Evolutionary conservation across 2,113 vertebrate genomes (phyloP), one percentile per base, ranked within the genome.

Genomic region (Rhabdornis inornatus): DNA sequence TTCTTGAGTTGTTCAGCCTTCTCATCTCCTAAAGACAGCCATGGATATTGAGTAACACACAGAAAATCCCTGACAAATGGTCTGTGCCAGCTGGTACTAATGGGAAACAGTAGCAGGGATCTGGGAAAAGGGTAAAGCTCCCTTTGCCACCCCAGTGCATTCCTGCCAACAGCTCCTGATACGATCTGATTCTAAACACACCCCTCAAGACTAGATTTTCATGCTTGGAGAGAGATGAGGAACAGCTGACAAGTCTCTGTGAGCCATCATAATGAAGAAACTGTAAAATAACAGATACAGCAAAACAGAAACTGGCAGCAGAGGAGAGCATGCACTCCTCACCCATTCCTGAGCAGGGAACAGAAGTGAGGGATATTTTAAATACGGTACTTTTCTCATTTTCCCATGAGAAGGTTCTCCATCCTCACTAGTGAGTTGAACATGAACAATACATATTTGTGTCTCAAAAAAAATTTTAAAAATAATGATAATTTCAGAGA

Each of bases 201-300:
- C n/a, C 85, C 59, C 72, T 78, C 79, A 92, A 93, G 63, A 94
- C 33, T 59, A 64, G 35, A 90, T 90, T 95, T 92, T 96, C 71
- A 57, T 90, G 66, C 84, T 80, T 88, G 59, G 45, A 74, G 57
- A 94, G 74, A 90, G 37, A 94, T n/a, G 60, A 85, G 60, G 88
- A 94, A 78, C 40, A 75, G 56, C 80, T 94, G 78, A 85, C 42
- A 77, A 71, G 64, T 50, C 63, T 90, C 60, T 53, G 30, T 44
- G 68, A 95, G 37, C 81, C 71, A 74, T 30, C 69, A 13, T 25
- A 84, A 66, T 20, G 77, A 84, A 89, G 94, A 72, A 94, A 82
- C 30, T 61, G 44, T 50, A 75, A 63, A 66, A 55, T 28, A 90
- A 24, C 78, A 90, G 49, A 68, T 40, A 84, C 2, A 59, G 61